Evolutionary conservation across 2,113 vertebrate species (phyloP).

Genomic region (Chaetops frenatus): DNA sequence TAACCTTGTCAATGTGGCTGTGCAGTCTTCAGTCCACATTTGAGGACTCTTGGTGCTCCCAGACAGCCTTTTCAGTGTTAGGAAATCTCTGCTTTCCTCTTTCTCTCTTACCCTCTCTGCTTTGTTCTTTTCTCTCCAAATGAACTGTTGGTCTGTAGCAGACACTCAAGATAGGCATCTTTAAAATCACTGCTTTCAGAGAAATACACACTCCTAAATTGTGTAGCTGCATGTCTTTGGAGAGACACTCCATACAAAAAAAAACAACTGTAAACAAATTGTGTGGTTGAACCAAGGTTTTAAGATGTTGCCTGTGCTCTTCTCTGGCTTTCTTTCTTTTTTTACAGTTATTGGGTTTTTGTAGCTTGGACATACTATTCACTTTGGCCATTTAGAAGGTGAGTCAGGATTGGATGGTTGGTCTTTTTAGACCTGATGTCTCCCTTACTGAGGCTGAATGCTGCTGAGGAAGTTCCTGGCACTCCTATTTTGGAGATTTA

Average conservation of each 20-base stretch:
- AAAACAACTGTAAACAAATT: neutral
- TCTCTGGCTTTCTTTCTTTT: neutral
- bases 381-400: neutral
- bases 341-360: neutral
- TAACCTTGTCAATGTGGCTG: neutral
- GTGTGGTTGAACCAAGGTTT: neutral
- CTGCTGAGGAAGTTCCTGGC: neutral
- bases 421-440: neutral
- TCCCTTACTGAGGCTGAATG: neutral
- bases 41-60: neutral
- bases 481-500: neutral
- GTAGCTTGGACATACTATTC: neutral
- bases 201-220: neutral
- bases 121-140: neutral
- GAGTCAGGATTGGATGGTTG: neutral
- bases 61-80: neutral
- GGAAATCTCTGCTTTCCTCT: neutral
- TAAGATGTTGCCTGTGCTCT: neutral
- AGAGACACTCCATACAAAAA: neutral
- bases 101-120: neutral
- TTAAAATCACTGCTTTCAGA: constrained; percentile 2
- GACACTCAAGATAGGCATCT: neutral
- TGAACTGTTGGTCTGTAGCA: neutral
- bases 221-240: neutral
- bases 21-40: neutral